These are phyloP conservation scores for Zaprionus nigranus DNA, from an alignment of 1,140 invertebrate genomes.

Conservation along the genomic window DNA sequence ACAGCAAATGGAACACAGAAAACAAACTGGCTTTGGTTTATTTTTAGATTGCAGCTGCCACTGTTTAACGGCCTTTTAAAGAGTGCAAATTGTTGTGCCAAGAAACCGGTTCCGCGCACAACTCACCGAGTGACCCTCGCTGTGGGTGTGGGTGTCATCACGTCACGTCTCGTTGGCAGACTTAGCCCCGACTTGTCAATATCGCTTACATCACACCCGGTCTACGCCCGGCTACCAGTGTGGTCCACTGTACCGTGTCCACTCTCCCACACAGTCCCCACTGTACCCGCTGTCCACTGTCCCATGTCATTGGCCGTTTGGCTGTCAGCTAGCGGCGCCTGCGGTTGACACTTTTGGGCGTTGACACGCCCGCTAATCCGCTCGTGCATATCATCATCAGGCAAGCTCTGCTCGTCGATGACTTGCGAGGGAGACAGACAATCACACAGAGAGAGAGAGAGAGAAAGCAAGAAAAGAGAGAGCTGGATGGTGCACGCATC, in stretches of 20 bases:
- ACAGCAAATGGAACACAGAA: not conserved
- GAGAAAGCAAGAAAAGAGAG: too few relatives aligned
- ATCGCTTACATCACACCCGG: slow-evolving; percentile 56
- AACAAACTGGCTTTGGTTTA: slow-evolving; percentile 7
- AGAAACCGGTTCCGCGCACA: slow-evolving; percentile 7
- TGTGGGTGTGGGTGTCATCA: slow-evolving; percentile 41
- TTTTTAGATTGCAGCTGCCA: slow-evolving; percentile 36
- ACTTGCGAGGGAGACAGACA: slow-evolving; percentile 22
- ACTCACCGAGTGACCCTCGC: slow-evolving; percentile 14
- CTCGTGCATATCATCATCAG: slow-evolving; percentile 43
- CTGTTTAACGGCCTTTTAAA: slow-evolving; percentile 17
- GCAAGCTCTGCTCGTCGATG: slow-evolving; percentile 13
- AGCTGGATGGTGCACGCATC: not conserved
- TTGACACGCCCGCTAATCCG: slow-evolving; percentile 61
- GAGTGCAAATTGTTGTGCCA: slow-evolving; percentile 19
- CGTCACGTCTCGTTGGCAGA: not conserved
- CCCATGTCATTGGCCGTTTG: slow-evolving; percentile 44
- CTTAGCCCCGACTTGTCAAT: slow-evolving; percentile 59
- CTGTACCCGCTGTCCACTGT: not conserved
- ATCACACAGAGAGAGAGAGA: not conserved
- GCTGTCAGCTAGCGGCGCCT: slow-evolving; percentile 42
- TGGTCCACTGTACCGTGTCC: slow-evolving; percentile 6
- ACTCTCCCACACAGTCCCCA: not conserved
- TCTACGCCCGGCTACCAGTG: slow-evolving; percentile 3
- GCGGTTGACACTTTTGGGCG: slow-evolving; percentile 68